Conservation (phyloP, 64 coral and sea anemone genomes). For the Stichodactyla helianthus region DNA sequence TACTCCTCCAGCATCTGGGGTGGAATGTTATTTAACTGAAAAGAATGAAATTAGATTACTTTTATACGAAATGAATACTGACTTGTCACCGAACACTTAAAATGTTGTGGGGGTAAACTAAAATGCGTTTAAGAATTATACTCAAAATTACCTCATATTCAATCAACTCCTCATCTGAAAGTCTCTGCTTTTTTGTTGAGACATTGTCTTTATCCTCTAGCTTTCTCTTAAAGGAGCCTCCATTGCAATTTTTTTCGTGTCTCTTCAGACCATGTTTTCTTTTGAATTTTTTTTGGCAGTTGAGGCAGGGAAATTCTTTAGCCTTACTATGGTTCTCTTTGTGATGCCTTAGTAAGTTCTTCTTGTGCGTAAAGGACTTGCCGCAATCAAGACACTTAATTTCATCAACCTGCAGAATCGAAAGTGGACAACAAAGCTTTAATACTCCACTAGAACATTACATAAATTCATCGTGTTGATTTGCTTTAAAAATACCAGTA, state of each 20-base stretch:
- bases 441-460: neutral
- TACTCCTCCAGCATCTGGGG: too few species aligned
- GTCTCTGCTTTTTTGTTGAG: neutral
- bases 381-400: neutral
- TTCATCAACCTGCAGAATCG: neutral
- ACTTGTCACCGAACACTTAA: too few species aligned
- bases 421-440: neutral
- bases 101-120: too few species aligned
- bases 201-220: neutral
- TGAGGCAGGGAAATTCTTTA: neutral
- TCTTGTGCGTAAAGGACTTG: neutral
- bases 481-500: too few species aligned
- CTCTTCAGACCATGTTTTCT: neutral
- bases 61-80: too few species aligned
- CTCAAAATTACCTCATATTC: neutral
- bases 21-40: too few species aligned
- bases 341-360: neutral
- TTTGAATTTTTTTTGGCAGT: neutral
- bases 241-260: neutral
- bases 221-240: neutral
- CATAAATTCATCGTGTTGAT: neutral
- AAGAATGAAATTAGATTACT: too few species aligned
- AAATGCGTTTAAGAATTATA: neutral
- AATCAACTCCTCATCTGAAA: too few species aligned
- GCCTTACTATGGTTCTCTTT: neutral